These are phyloP conservation scores for Tillus elongatus DNA, from an alignment of 2,888 invertebrate species.

Conservation along the genomic window DNA sequence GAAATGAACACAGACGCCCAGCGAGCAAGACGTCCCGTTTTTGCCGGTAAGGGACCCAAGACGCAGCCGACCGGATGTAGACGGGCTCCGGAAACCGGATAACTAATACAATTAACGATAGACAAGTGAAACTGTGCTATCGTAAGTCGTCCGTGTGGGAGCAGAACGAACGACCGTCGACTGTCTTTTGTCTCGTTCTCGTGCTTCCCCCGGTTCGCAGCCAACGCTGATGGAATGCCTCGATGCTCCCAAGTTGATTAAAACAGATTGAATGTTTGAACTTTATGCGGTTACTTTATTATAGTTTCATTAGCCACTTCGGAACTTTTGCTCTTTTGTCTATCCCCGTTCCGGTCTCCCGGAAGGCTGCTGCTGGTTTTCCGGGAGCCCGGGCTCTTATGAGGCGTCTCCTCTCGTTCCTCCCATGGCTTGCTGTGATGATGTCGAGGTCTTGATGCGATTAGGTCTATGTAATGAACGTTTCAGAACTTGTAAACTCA, in stretches of 20 bases:
- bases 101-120: conserved; percentile 46
- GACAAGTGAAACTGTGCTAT: conserved; percentile 46
- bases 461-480: too few species aligned
- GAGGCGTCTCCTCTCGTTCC: too few species aligned
- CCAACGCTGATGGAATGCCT: conserved; percentile 36
- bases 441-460: too few species aligned
- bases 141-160: conserved; percentile 39
- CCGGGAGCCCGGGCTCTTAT: conserved; percentile 1
- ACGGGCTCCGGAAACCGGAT: conserved; percentile 38
- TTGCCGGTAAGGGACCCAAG: conserved; percentile 26
- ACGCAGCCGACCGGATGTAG: conserved; percentile 28
- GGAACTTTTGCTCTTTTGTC: conserved; percentile 23
- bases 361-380: neutral
- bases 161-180: conserved; percentile 18
- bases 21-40: conserved; percentile 25
- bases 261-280: conserved; percentile 45
- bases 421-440: too few species aligned
- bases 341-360: conserved; percentile 10
- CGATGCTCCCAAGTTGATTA: conserved; percentile 42
- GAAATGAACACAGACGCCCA: conserved; percentile 41
- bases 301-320: conserved; percentile 37
- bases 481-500: too few species aligned
- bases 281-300: conserved; percentile 39
- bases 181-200: conserved; percentile 4
- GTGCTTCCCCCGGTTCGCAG: too few species aligned